Percentiles rank a stretch among this genome's conserved stretches.
Conservation (phyloP, 2,888 invertebrate species). For the Aphrophora alni region DNA sequence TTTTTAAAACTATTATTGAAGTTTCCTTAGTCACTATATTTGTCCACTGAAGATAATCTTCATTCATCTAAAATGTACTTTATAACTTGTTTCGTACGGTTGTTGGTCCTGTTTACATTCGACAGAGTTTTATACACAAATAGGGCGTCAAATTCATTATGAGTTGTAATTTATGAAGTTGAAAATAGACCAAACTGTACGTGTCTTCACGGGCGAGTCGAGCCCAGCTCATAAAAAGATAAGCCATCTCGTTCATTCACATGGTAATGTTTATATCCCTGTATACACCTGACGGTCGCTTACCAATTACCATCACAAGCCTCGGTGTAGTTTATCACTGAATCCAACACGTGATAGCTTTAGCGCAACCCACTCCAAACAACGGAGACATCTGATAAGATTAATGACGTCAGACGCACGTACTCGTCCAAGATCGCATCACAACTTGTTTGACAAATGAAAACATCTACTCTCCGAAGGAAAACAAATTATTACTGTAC, state of each 20-base stretch:
- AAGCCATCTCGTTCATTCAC: not conserved
- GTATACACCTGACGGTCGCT: not conserved
- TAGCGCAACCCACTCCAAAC: not conserved
- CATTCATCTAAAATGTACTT: too few species aligned
- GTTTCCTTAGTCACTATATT: too few species aligned
- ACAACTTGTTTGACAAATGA: not conserved
- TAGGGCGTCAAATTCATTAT: not conserved
- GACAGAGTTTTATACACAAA: too few species aligned
- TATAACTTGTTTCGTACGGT: too few species aligned
- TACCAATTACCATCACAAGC: not conserved
- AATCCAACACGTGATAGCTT: not conserved
- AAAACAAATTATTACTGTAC: not conserved
- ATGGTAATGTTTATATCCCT: not conserved
- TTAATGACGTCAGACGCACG: not conserved
- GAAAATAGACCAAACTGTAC: not conserved
- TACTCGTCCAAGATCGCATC: not conserved
- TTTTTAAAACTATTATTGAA: too few species aligned
- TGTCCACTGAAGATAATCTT: too few species aligned
- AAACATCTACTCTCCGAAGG: not conserved
- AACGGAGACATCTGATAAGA: not conserved
- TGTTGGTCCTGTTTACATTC: too few species aligned
- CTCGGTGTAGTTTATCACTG: not conserved
- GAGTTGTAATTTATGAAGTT: not conserved
- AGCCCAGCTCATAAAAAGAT: slow-evolving; percentile 2
- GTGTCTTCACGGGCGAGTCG: not conserved